A percentile compares a stretch with the other conserved stretches of the same genome.
Conservation (phyloP, 2,888 invertebrate species). For the Philereme vetulata region DNA sequence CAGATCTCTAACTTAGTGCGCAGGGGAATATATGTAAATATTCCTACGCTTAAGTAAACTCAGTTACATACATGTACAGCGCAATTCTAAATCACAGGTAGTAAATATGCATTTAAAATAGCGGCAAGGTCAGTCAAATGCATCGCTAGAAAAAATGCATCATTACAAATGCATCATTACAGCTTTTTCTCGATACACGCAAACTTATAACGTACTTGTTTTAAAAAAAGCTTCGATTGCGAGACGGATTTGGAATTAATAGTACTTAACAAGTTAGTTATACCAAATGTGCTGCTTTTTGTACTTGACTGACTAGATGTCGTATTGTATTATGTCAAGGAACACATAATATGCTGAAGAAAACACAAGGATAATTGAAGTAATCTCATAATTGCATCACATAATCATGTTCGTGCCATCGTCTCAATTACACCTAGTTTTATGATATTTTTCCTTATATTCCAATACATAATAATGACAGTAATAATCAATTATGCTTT, state of each 20-base stretch:
- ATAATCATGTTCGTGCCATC: constrained; percentile 6
- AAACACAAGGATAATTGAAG: constrained; percentile 4
- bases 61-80: background rate
- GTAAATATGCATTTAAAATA: constrained; percentile 1
- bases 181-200: constrained; percentile 8
- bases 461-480: too few relatives aligned
- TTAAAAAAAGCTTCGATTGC: too few relatives aligned
- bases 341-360: background rate
- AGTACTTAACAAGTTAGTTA: background rate
- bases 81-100: background rate
- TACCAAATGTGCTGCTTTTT: too few relatives aligned
- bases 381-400: constrained; percentile 7
- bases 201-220: background rate
- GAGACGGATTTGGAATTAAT: too few relatives aligned
- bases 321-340: too few relatives aligned
- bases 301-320: too few relatives aligned
- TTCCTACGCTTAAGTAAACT: too few relatives aligned
- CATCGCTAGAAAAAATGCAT: background rate
- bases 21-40: too few relatives aligned
- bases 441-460: constrained; percentile 13
- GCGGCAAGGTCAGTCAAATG: constrained; percentile 7
- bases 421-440: constrained; percentile 3
- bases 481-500: too few relatives aligned
- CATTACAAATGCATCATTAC: too few relatives aligned
- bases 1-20: too few relatives aligned